Evolutionary conservation across 1,140 invertebrate genomes (phyloP), one percentile per base, ranked within the genome.

Genomic region (Meteorus sp.): DNA sequence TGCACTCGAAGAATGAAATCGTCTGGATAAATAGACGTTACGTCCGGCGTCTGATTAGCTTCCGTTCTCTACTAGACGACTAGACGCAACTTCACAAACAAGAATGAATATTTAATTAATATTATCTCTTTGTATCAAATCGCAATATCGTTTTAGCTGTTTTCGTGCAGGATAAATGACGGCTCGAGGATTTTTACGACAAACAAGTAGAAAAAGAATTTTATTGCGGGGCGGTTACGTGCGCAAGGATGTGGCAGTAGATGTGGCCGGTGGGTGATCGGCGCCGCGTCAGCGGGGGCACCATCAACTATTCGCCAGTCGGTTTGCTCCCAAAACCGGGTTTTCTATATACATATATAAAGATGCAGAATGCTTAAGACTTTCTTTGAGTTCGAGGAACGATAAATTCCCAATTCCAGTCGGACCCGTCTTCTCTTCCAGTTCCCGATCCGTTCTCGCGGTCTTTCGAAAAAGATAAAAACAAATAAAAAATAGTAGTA

Each of bases 381-480:
- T 35, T 41, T 41, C 39, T 55, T 35, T 52, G 37, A 53, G 62
- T 70, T 72, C 67, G 68, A 66, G 63, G 61, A 64, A 65, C 69
- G 57, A 73, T 73, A 73, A 73, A 73, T 73, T 71, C 57, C 59
- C 66, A 53, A 64, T 69, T 66, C 63, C 61, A 60, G 62, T 61
- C 61, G 63, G 62, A 47, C 47, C 27, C 39, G 33, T 43, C 52
- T n/a, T n/a, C n/a, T n/a, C n/a, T n/a, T n/a, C n/a, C 27, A 39
- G 45, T 51, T 43, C 35, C 43, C 45, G 13, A 17, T 43, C 25
- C 47, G 25, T 45, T 56, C 52, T 43, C 54, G 39, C 56, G 20
- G 22, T 25, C 57, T 56, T 31, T 52, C 56, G 59, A 61, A 62
- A 72, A 70, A 66, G 64, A 69, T 56, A 68, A 69, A 72, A 71